A percentile compares a stretch with the other conserved stretches of the same genome.
Conservation (phyloP, 2,113 vertebrate genomes). For the Pituophis catenifer region DNA sequence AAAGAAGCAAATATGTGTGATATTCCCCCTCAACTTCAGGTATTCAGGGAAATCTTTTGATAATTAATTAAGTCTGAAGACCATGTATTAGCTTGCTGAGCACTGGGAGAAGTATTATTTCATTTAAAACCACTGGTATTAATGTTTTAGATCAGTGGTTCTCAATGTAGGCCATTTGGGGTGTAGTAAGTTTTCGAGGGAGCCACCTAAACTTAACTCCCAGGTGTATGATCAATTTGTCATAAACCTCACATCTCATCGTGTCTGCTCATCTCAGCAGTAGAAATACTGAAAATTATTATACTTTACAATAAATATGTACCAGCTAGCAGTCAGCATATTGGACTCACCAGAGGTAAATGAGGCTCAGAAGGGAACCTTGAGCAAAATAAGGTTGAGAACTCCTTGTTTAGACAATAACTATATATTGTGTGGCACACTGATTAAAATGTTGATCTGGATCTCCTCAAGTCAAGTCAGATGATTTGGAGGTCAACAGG, state of each 20-base stretch:
- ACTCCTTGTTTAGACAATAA: not conserved
- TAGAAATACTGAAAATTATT: not conserved
- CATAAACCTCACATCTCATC: not conserved
- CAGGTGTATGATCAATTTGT: not conserved
- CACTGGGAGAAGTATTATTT: not conserved
- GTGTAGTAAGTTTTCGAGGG: not conserved
- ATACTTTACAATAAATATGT: not conserved
- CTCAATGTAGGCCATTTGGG: not conserved
- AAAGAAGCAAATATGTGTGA: constrained; percentile 9
- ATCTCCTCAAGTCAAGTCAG: not conserved
- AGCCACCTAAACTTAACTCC: not conserved
- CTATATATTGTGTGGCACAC: not conserved
- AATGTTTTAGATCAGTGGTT: not conserved
- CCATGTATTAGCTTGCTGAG: not conserved
- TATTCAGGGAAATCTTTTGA: not conserved
- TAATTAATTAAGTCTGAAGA: not conserved
- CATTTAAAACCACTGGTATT: not conserved
- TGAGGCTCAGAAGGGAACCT: not conserved
- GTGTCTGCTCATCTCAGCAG: not conserved
- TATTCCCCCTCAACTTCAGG: not conserved
- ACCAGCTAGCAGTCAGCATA: not conserved
- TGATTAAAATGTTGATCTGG: not conserved
- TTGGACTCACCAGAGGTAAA: not conserved
- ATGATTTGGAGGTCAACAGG: not conserved
- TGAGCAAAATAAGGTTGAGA: not conserved